A percentile compares a stretch with the other conserved stretches of the same genome.
phyloP scores from a whole-genome alignment of 2,113 vertebrate species.

The Labeo catla region DNA sequence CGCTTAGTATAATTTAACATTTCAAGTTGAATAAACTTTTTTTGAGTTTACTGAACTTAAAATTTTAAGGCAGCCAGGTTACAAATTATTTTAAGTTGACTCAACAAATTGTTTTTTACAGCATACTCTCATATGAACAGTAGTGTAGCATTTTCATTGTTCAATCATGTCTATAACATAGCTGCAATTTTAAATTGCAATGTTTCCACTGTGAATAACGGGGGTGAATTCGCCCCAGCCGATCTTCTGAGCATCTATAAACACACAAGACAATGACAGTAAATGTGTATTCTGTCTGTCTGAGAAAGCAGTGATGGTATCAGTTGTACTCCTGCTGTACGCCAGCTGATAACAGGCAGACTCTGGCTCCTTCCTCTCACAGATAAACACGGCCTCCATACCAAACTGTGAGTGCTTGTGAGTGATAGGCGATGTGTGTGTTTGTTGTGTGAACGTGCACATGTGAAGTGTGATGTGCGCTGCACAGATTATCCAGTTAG shows the following conservation, averaged over 20 bases:
- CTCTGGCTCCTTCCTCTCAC: slow-evolving; percentile 71
- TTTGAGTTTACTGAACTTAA: too few species aligned
- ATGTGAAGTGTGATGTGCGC: background rate
- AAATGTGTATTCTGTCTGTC: slow-evolving; percentile 57
- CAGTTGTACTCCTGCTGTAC: slow-evolving; percentile 64
- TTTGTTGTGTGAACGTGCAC: background rate
- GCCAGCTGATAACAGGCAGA: slow-evolving; percentile 69
- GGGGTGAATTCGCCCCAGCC: background rate
- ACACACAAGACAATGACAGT: slow-evolving; percentile 29
- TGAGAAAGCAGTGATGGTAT: slow-evolving; percentile 57
- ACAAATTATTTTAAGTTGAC: too few species aligned
- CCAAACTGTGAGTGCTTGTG: slow-evolving; percentile 35
- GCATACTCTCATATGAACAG: background rate
- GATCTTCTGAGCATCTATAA: slow-evolving; percentile 22
- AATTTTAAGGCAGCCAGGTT: too few species aligned
- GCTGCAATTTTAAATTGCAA: background rate
- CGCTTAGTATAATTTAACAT: too few species aligned
- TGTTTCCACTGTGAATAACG: background rate
- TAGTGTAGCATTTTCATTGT: background rate
- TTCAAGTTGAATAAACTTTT: too few species aligned
- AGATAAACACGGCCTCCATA: slow-evolving; percentile 58
- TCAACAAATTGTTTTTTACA: too few species aligned
- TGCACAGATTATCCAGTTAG: background rate
- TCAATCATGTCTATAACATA: background rate
- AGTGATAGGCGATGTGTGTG: slow-evolving; percentile 28